Percentiles rank a stretch among this genome's conserved stretches.
Evolutionary conservation across 2,113 vertebrate genomes (phyloP).

Genomic region (Etia nguti): DNA sequence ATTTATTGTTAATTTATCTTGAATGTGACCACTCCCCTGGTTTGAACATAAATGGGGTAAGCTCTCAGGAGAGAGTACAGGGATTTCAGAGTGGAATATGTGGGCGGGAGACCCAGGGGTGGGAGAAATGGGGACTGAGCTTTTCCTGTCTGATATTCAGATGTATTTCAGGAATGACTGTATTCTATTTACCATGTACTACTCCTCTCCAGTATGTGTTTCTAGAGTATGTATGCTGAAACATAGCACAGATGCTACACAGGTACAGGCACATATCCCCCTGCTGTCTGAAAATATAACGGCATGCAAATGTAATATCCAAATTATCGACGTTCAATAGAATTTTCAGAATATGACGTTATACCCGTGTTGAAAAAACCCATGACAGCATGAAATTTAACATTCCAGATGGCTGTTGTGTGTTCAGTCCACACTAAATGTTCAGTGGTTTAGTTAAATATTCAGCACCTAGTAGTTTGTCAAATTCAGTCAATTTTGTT

Average conservation of each 20-base stretch:
- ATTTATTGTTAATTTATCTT: slow-evolving; percentile 60
- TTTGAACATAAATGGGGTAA: slow-evolving; percentile 42
- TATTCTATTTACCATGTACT: slow-evolving; percentile 49
- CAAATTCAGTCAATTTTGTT: not conserved
- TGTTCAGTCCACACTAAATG: not conserved
- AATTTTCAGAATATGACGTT: not conserved
- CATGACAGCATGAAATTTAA: not conserved
- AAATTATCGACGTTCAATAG: not conserved
- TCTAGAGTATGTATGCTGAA: slow-evolving; percentile 37
- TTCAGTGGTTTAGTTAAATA: not conserved
- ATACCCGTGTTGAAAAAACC: not conserved
- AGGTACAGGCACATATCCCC: slow-evolving; percentile 25
- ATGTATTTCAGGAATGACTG: slow-evolving; percentile 65
- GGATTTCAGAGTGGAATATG: slow-evolving; percentile 12
- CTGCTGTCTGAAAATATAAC: slow-evolving; percentile 22
- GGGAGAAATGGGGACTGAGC: slow-evolving; percentile 35
- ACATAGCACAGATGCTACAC: slow-evolving; percentile 52
- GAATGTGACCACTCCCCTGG: slow-evolving; percentile 63
- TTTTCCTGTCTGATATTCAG: slow-evolving; percentile 76
- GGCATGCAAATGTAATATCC: slow-evolving; percentile 16
- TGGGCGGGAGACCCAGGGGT: not conserved
- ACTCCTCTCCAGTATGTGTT: slow-evolving; percentile 35
- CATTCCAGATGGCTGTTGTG: not conserved
- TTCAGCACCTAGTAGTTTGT: not conserved
- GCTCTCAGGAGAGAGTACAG: slow-evolving; percentile 27